These are phyloP conservation scores for Danaus chrysippus DNA, from an alignment of 2,888 invertebrate genomes.

Conservation along the genomic window DNA sequence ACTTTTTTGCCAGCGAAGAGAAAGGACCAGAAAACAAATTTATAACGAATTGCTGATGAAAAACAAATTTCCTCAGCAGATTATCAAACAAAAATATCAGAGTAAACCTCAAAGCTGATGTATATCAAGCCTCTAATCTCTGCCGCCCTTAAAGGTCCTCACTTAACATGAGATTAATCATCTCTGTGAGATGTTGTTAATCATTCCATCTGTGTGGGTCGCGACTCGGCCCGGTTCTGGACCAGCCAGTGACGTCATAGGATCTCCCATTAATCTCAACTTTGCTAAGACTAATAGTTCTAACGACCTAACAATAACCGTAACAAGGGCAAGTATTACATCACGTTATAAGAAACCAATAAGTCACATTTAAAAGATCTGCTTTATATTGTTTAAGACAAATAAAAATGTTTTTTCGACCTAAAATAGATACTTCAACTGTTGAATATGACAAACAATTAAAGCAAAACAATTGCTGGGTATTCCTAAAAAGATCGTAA, in stretches of 20 bases:
- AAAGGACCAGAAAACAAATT: background rate
- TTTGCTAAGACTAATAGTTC: background rate
- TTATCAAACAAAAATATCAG: background rate
- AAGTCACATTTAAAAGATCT: background rate
- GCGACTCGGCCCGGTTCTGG: background rate
- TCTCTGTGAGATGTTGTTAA: slow-evolving; percentile 1
- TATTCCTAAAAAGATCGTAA: no score
- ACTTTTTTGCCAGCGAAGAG: slow-evolving; percentile 7
- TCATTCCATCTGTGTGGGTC: slow-evolving; percentile 1
- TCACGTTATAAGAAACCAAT: background rate
- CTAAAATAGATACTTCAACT: no score
- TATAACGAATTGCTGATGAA: background rate
- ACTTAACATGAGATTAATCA: slow-evolving; percentile 7
- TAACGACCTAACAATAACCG: background rate
- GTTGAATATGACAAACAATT: no score
- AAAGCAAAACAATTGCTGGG: no score
- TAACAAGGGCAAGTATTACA: background rate
- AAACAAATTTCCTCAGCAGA: background rate
- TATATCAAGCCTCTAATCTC: background rate
- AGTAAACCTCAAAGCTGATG: background rate
- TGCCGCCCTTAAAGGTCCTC: slow-evolving; percentile 2
- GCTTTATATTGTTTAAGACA: no score
- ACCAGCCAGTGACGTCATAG: slow-evolving; percentile 3
- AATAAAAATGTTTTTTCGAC: no score
- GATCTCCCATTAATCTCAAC: background rate